These are phyloP conservation scores for Hypolimnas misippus DNA, from an alignment of 2,888 invertebrate species.

Conservation along the genomic window DNA sequence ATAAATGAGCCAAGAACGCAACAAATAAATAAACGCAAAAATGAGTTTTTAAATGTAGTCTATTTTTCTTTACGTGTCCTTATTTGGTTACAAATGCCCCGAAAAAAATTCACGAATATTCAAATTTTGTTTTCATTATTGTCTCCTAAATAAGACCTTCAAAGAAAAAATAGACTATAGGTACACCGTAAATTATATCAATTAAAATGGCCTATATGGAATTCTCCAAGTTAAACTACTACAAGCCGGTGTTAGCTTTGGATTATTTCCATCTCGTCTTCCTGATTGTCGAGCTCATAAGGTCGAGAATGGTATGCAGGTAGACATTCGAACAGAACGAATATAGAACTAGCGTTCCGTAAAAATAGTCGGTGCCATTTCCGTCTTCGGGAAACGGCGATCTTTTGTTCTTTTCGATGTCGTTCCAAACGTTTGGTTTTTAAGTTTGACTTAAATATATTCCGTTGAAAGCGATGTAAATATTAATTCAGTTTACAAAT, in stretches of 20 bases:
- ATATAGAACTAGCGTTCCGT: constrained; percentile 63
- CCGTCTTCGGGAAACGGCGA: constrained; percentile 72
- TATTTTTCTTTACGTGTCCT: too few relatives aligned
- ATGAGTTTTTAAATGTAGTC: too few relatives aligned
- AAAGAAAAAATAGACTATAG: too few relatives aligned
- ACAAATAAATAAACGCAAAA: too few relatives aligned
- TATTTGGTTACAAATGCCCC: too few relatives aligned
- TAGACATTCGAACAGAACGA: constrained; percentile 49
- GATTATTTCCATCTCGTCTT: constrained; percentile 30
- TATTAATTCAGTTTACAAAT: background rate
- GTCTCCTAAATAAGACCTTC: background rate
- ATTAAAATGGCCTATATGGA: background rate
- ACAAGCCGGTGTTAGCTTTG: constrained; percentile 20
- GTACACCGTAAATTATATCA: constrained; percentile 2
- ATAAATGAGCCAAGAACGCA: too few relatives aligned
- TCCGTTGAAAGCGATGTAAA: background rate
- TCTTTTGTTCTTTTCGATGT: constrained; percentile 65
- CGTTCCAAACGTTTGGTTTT: constrained; percentile 15
- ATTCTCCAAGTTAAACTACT: background rate
- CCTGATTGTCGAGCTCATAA: constrained; percentile 51
- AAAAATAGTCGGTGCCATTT: constrained; percentile 78
- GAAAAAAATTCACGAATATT: too few relatives aligned
- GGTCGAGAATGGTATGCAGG: constrained; percentile 58
- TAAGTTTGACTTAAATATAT: background rate
- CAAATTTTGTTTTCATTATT: background rate